phyloP scores from a whole-genome alignment of 2,113 vertebrate genomes.

The Corythornis vintsioides region DNA sequence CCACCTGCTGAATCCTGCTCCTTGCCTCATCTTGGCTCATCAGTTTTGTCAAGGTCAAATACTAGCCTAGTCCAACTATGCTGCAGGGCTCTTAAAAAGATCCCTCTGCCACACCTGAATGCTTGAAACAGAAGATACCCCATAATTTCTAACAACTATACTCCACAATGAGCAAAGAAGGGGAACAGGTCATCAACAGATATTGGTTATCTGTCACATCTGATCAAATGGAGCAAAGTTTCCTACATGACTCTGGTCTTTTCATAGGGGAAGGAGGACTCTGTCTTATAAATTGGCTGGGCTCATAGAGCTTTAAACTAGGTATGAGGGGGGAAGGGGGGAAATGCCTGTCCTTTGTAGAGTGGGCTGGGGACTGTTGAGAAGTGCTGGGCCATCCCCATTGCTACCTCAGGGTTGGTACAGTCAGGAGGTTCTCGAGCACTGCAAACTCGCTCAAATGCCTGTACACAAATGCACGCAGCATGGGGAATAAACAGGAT shows the following conservation, averaged over 20 bases:
- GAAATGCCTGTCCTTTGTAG: no score
- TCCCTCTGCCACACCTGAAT: not conserved
- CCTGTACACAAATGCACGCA: no score
- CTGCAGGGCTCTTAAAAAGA: not conserved
- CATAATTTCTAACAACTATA: not conserved
- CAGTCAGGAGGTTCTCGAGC: no score
- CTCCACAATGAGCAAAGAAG: not conserved
- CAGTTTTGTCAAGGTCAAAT: not conserved
- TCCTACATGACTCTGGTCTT: not conserved
- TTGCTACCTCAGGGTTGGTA: no score
- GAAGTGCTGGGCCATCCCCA: no score
- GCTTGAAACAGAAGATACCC: not conserved
- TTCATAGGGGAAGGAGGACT: not conserved
- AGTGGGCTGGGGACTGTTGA: no score
- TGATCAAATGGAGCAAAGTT: not conserved
- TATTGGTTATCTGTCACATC: fast-evolving
- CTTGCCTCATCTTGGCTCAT: not conserved
- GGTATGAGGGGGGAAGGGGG: no score
- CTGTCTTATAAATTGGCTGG: no score
- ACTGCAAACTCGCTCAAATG: no score
- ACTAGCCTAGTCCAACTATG: not conserved
- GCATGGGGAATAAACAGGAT: no score
- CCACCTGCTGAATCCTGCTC: not conserved
- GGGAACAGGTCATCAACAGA: not conserved
- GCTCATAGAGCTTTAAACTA: no score